Evolutionary conservation across 2,113 vertebrate genomes (phyloP).

Genomic region (Melanotaenia duboulayi): DNA sequence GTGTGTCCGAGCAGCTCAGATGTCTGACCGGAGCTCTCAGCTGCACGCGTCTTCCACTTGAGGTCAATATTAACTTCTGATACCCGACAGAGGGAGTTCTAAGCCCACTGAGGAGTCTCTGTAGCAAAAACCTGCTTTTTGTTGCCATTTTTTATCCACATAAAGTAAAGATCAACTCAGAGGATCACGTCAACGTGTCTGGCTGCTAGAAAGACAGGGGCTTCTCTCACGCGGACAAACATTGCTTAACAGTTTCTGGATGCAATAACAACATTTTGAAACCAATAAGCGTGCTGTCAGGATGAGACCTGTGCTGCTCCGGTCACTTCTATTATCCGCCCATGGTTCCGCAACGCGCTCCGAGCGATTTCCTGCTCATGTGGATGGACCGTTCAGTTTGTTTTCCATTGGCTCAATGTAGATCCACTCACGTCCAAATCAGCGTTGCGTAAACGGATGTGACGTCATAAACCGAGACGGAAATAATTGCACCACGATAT

Average conservation of each 20-base stretch:
- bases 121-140: conserved; percentile 31
- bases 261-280: no score
- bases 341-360: conserved; percentile 3
- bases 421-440: background rate
- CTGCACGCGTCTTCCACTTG: conserved; percentile 21
- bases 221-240: background rate
- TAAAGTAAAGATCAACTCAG: background rate
- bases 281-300: no score
- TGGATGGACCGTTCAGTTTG: background rate
- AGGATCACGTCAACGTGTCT: background rate
- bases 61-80: background rate
- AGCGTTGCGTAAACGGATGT: background rate
- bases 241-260: background rate
- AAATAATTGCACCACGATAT: background rate
- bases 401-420: rapidly evolving
- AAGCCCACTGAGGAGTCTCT: conserved; percentile 16
- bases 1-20: conserved; percentile 24
- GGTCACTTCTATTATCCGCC: background rate
- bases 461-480: conserved; percentile 5
- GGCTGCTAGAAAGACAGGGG: no score
- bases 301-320: background rate
- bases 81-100: conserved; percentile 5
- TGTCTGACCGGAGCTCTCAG: conserved; percentile 2
- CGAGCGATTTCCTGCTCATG: background rate
- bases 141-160: conserved; percentile 41